A percentile compares a stretch with the other conserved stretches of the same genome.
These are phyloP conservation scores for Botrylloides violaceus DNA, from an alignment of 23 tunicate species.

Conservation along the genomic window DNA sequence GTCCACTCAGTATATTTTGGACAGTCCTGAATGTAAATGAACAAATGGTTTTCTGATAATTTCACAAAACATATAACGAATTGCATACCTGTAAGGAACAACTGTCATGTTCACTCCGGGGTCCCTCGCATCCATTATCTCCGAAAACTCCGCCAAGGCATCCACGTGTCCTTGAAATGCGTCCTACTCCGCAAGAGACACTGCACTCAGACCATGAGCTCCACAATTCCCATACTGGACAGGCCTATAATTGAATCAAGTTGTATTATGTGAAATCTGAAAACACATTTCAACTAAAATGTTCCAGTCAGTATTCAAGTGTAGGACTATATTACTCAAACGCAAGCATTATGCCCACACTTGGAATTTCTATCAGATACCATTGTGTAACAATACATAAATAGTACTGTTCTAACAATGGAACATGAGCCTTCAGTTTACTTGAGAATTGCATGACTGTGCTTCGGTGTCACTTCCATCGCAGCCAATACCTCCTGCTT, in stretches of 20 bases:
- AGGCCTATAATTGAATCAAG: constrained; percentile 3
- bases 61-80: not conserved
- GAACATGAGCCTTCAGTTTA: not conserved
- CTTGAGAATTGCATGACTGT: constrained; percentile 35
- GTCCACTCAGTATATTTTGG: constrained; percentile 52
- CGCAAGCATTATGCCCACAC: too few relatives aligned
- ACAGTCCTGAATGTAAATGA: constrained; percentile 27
- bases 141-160: constrained; percentile 39
- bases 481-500: constrained; percentile 40
- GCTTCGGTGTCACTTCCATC: constrained; percentile 41
- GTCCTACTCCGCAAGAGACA: constrained; percentile 34
- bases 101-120: constrained; percentile 16
- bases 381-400: not conserved
- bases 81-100: constrained; percentile 44
- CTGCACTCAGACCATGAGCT: constrained; percentile 17
- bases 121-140: constrained; percentile 39
- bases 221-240: constrained; percentile 45
- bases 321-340: too few relatives aligned
- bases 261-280: too few relatives aligned
- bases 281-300: too few relatives aligned
- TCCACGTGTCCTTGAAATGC: constrained; percentile 12
- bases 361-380: not conserved
- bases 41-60: not conserved
- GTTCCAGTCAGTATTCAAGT: too few relatives aligned
- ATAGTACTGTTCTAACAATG: not conserved